Base-by-base conservation (phyloP, 2,113 vertebrate genomes). In the Syrrhaptes paradoxus region DNA sequence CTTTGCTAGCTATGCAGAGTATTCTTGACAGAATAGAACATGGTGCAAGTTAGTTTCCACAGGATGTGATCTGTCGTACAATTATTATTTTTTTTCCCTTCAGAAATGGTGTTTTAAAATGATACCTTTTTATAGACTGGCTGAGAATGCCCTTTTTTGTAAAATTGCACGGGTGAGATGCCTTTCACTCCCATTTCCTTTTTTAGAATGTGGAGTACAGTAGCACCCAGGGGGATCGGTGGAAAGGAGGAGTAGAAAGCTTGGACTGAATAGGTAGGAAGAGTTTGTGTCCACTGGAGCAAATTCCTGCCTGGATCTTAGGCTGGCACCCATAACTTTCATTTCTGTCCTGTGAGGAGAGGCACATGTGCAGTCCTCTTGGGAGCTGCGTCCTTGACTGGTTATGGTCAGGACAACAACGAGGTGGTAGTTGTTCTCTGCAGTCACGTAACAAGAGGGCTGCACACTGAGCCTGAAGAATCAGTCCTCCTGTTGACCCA, bases 361-460 rank as follows among this genome's bases (percentile, higher is more conserved):
- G 4, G 29, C 16, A 16, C 19, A 14, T 34, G 20, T 24, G 45
- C 52, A 19, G 7, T 26, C 25, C 46, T 32, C 52, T 49, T 55
- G 48, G 41, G 32, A 68, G 12, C 10, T 77, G 32, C 67, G 61
- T 13, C 20, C 16, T 63, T 3, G 0, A 48, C 65, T 85, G 22
- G 4, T 17, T 84, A 8, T 38, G 43, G 8, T 66, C 34, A 55
- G 26, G 57, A 90, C 32, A 68, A n/a, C 31, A 58, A 3, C 43
- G 52, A 7, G 0, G 0, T 43, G 10, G 9, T 75, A 28, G 16
- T 55, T 71, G 17, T 8, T 89, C 31, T 19, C 15, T 59, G 6
- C 0, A 2, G 8, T 54, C 11, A 5, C 2, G 9, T 55, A 71
- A 18, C 41, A 11, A 59, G 34, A 62, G 92, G 51, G 28, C 32